A percentile compares a stretch with the other conserved stretches of the same genome.
phyloP scores from a whole-genome alignment of 2,888 invertebrate genomes.

The Phalangium opilio region DNA sequence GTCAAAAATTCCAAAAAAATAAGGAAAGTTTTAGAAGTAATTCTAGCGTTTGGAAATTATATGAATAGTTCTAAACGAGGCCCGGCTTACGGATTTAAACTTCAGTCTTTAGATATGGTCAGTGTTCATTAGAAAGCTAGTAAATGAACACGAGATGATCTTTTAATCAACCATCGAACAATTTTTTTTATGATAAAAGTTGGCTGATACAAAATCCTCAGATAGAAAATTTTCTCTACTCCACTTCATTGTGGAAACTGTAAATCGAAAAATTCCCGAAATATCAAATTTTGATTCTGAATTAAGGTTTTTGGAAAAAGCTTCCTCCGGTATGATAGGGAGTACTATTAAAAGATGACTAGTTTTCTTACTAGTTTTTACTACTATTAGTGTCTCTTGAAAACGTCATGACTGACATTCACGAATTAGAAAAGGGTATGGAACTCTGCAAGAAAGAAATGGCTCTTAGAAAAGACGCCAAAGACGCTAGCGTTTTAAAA shows the following conservation, averaged over 20 bases:
- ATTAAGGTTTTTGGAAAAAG: slow-evolving; percentile 86
- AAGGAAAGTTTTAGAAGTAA: slow-evolving; percentile 67
- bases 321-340: slow-evolving; percentile 56
- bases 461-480: slow-evolving; percentile 42
- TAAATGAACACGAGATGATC: too few relatives aligned
- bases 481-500: slow-evolving; percentile 33
- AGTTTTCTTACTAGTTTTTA: too few relatives aligned
- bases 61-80: slow-evolving; percentile 93
- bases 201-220: slow-evolving; percentile 89
- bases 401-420: slow-evolving; percentile 81
- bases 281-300: slow-evolving; percentile 80
- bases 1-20: slow-evolving; percentile 82
- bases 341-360: too few relatives aligned
- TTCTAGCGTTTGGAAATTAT: slow-evolving; percentile 96
- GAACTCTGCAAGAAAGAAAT: slow-evolving; percentile 74
- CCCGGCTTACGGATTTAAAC: slow-evolving; percentile 94
- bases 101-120: slow-evolving; percentile 80
- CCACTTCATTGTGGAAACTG: slow-evolving; percentile 86
- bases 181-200: too few relatives aligned
- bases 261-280: slow-evolving; percentile 75
- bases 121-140: too few relatives aligned
- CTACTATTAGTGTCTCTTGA: slow-evolving; percentile 92
- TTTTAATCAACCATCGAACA: too few relatives aligned
- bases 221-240: slow-evolving; percentile 84
- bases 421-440: slow-evolving; percentile 92